These are phyloP conservation scores for Bemisia tabaci DNA, from an alignment of 1,140 invertebrate genomes.

Conservation along the genomic window DNA sequence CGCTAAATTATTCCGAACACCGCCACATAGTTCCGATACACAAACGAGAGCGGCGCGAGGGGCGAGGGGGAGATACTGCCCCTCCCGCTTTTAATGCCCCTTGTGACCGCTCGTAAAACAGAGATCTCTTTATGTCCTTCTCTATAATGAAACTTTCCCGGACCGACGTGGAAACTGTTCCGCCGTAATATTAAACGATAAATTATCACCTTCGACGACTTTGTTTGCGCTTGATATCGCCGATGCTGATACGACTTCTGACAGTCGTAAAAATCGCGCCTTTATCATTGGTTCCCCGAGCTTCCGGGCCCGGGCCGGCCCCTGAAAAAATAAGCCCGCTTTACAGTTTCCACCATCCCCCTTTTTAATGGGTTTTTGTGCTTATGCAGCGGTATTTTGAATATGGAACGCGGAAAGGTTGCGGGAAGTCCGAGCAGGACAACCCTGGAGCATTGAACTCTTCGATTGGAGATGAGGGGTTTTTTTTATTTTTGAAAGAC, in stretches of 20 bases:
- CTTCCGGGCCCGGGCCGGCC: too few species aligned
- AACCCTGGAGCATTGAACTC: too few species aligned
- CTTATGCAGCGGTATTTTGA: not conserved
- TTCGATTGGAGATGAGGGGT: too few species aligned
- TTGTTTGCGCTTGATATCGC: not conserved
- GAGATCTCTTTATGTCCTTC: not conserved
- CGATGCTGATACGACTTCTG: not conserved
- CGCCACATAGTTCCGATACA: not conserved
- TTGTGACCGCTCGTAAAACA: not conserved
- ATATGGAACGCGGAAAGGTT: too few species aligned
- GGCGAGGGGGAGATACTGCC: not conserved
- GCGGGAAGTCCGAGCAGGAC: too few species aligned
- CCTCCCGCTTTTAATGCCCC: not conserved
- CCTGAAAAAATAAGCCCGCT: not conserved
- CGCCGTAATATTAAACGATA: not conserved
- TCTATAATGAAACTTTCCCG: not conserved
- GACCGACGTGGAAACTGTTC: not conserved
- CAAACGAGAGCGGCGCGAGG: not conserved
- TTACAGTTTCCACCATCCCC: not conserved
- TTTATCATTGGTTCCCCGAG: too few species aligned
- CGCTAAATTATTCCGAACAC: not conserved
- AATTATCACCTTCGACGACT: not conserved
- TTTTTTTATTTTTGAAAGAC: too few species aligned
- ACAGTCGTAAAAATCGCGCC: not conserved
- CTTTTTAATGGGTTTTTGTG: not conserved